Evolutionary conservation across 2,113 vertebrate species (phyloP), one percentile per base, ranked within the genome.

Genomic region (Periophthalmodon schlosseri): DNA sequence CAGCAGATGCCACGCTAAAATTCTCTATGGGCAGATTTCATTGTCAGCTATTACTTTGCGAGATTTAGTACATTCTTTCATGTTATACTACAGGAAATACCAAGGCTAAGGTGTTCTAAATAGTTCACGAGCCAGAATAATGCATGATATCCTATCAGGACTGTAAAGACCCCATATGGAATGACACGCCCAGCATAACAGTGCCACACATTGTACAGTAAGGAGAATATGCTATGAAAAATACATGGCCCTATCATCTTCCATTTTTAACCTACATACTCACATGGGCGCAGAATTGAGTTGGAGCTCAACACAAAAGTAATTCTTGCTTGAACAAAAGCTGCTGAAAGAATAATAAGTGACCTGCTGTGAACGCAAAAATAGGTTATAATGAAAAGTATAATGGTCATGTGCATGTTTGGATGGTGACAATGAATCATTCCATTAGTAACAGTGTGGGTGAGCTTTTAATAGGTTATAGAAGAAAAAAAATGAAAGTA

Each of bases 311-410:
- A 34, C 24, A 63, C 57, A 28, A 4, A 64, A 64, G 63, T 39
- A 20, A 39, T 44, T n/a, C 33, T 65, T 65, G 63, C 34, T 65
- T 65, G 63, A 65, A 65, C 63, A 65, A 65, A 39, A 65, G 63
- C 63, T 65, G 16, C 28, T 39, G 2, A 36, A n/a, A 65, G 34
- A 65, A 39, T 36, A 65, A 65, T 13, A 44, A 34, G 63, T 39
- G 34, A 65, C 63, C 63, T 39, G 20, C 63, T 65, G 36, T 5
- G 18, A 2, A 0, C 15, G n/a, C 5, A 44, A 39, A n/a, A 65
- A 44, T 44, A 34, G 34, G 4, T 65, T 39, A n/a, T 65, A 44
- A 65, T 65, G 36, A 7, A 65, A 65, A n/a, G 20, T 39, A n/a
- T 64, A 36, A 36, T 21, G 18, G 34, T 1, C 18, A n/a, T 18